These are phyloP conservation scores for Drosophila athabasca DNA, from an alignment of 1,140 invertebrate genomes.

Conservation along the genomic window DNA sequence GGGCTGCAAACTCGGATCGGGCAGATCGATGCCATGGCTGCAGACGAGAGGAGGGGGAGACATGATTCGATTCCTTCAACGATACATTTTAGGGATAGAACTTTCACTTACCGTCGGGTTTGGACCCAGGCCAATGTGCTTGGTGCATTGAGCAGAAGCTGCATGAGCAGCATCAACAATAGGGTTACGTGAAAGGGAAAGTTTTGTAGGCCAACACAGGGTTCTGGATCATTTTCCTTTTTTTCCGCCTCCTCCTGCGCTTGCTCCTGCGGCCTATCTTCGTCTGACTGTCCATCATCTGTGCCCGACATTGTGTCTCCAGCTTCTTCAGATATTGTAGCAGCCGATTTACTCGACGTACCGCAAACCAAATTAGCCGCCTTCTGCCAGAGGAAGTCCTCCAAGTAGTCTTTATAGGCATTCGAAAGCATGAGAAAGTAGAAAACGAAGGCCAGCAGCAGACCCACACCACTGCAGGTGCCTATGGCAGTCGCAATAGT, in stretches of 20 bases:
- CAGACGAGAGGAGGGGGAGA: not conserved
- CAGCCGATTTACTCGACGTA: not conserved
- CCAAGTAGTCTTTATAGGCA: slow-evolving; percentile 90
- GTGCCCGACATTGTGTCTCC: not conserved
- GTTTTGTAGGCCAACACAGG: slow-evolving; percentile 61
- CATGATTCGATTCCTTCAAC: not conserved
- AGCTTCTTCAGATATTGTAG: not conserved
- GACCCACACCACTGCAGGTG: slow-evolving; percentile 83
- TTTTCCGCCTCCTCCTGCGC: not conserved
- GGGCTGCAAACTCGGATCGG: slow-evolving; percentile 65
- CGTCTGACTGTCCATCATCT: slow-evolving; percentile 2
- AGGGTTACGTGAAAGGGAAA: slow-evolving; percentile 86
- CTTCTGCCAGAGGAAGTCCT: slow-evolving; percentile 86
- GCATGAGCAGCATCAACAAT: slow-evolving; percentile 85
- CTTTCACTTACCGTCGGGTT: slow-evolving; percentile 87
- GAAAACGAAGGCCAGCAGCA: slow-evolving; percentile 85
- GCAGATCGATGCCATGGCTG: slow-evolving; percentile 54
- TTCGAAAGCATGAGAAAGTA: slow-evolving; percentile 87
- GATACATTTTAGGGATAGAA: slow-evolving; percentile 10
- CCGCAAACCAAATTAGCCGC: slow-evolving; percentile 64
- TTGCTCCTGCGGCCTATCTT: not conserved
- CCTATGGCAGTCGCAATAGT: slow-evolving; percentile 71
- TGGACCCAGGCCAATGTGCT: slow-evolving; percentile 86
- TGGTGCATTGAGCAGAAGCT: slow-evolving; percentile 85
- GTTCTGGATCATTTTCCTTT: slow-evolving; percentile 16